Base-by-base conservation (phyloP, 2,113 vertebrate species). In the Penelope pileata region DNA sequence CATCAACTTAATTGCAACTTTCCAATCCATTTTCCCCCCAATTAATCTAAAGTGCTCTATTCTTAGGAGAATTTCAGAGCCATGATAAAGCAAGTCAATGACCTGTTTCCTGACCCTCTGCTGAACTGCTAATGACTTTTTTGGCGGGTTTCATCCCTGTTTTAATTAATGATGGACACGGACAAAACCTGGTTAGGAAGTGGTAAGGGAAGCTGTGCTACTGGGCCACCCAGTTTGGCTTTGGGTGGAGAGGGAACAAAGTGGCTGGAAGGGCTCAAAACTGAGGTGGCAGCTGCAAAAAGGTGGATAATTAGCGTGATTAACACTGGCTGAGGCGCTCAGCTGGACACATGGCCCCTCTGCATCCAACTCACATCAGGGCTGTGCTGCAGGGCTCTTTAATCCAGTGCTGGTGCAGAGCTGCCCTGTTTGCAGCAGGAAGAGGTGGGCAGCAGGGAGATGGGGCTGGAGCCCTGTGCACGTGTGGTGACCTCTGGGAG, bases 1-100 rank as follows among this genome's bases (percentile, higher is more conserved):
- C 85, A 90, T 88, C 85, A 80, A 63, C 86, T 93, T 93, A 85
- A 94, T 90, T 88, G 88, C 70, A 90, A 88, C 79, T 90, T 96
- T 93, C 75, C 82, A 51, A 80, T 73, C 85, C 66, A 62, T 95
- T 80, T 72, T 27, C 1, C 23, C 72, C 58, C 85, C 87, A 88
- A 30, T 93, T 96, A 93, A 96, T 90, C 91, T 62, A 10, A 91
- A 95, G 32, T 67, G 50, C 75, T 96, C 48, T 77, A 1, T 90
- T 80, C 91, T 88, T 83, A 48, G 50, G 85, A 80, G 82, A 48
- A 38, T 76, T 85, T 69, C 1, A 1, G 63, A 93, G 53, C 79
- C 1, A 5, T 13, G 67, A 79, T 66, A 58, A 82, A 90, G 56
- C 83, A 82, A 96, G 53, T 59, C 88, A 85, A 83, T 53, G 91